A percentile compares a stretch with the other conserved stretches of the same genome.
Conservation (phyloP, 2,888 invertebrate genomes). For the Didymodactylos carnosus region DNA sequence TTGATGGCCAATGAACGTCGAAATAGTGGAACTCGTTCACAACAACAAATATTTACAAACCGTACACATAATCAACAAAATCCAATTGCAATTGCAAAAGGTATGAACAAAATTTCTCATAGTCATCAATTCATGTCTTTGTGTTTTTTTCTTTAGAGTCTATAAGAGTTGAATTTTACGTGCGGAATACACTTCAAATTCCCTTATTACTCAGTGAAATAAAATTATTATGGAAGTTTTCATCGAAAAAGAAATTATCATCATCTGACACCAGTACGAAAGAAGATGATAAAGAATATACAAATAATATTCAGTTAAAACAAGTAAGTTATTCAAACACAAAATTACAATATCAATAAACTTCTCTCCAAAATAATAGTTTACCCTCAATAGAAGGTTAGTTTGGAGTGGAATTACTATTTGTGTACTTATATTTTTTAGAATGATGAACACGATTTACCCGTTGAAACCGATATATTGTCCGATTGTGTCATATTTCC, state of each 20-base stretch:
- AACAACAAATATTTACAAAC: constrained; percentile 41
- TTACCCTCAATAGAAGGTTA: too few relatives aligned
- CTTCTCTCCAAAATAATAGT: too few relatives aligned
- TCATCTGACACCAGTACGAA: constrained; percentile 10
- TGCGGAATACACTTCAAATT: constrained; percentile 57
- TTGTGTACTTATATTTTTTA: neutral
- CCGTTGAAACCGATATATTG: neutral
- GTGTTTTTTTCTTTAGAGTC: constrained; percentile 42
- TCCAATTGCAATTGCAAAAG: constrained; percentile 53
- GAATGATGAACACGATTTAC: neutral
- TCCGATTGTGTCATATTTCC: neutral
- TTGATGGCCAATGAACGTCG: constrained; percentile 22
- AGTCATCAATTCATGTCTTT: constrained; percentile 3
- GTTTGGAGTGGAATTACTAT: neutral
- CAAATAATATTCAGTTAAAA: neutral
- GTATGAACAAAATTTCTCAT: constrained; percentile 35
- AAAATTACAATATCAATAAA: too few relatives aligned
- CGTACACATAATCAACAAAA: constrained; percentile 39
- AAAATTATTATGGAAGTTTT: constrained; percentile 52
- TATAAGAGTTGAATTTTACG: constrained; percentile 53
- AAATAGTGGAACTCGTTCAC: constrained; percentile 21
- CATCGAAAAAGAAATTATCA: constrained; percentile 25
- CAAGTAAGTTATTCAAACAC: too few relatives aligned
- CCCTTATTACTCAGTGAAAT: constrained; percentile 49
- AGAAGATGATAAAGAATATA: neutral